Evolutionary conservation across 1,140 invertebrate species (phyloP).

Genomic region (Zaprionus ghesquierei): DNA sequence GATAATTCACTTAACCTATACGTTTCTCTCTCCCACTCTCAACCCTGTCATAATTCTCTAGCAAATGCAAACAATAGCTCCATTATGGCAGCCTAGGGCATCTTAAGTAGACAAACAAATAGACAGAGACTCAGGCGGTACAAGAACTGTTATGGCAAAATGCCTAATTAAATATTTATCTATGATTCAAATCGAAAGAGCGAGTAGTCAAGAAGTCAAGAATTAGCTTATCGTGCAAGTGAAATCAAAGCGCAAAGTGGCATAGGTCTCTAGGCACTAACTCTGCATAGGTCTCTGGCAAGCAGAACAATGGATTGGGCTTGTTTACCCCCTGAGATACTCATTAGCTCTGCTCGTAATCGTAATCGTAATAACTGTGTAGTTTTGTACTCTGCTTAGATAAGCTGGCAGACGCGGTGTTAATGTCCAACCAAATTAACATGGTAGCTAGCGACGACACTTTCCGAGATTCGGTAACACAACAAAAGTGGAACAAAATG

Average conservation of each 20-base stretch:
- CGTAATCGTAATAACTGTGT: constrained; percentile 27
- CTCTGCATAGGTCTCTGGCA: too few relatives aligned
- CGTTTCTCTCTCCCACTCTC: neutral
- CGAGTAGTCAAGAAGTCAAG: constrained; percentile 32
- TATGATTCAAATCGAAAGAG: constrained; percentile 57
- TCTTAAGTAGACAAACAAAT: neutral
- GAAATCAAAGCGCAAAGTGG: constrained; percentile 44
- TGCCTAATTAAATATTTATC: constrained; percentile 76
- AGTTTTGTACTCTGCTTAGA: constrained; percentile 23
- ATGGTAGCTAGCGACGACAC: constrained; percentile 32
- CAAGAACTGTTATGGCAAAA: constrained; percentile 56
- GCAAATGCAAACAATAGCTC: neutral
- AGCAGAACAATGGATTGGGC: constrained; percentile 28
- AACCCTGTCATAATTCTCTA: neutral
- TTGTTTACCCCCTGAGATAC: constrained; percentile 17
- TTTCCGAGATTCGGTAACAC: constrained; percentile 37
- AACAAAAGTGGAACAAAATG: constrained; percentile 23
- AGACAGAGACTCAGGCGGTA: neutral
- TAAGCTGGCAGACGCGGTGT: constrained; percentile 24
- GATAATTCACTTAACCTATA: neutral
- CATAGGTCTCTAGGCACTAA: constrained; percentile 5
- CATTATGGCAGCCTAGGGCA: neutral
- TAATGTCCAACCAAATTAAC: constrained; percentile 43
- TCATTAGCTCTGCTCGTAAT: neutral
- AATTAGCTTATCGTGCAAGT: constrained; percentile 59